Conservation (phyloP, 2,888 invertebrate genomes). For the Epiblema foenella region DNA sequence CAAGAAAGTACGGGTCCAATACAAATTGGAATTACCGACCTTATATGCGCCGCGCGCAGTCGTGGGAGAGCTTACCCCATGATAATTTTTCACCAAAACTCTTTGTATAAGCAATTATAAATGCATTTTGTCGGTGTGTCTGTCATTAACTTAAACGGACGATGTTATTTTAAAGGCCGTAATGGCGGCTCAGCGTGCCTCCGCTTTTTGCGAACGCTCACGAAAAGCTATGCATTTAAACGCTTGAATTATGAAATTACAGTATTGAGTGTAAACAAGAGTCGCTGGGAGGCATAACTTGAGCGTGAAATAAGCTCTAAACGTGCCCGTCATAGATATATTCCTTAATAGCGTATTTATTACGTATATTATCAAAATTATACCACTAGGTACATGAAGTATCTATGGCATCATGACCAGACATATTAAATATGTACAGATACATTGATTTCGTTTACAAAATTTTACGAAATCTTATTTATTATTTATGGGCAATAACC, state of each 20-base stretch:
- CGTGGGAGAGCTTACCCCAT: conserved; percentile 69
- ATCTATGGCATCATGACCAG: not conserved
- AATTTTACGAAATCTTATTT: not conserved
- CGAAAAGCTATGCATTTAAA: conserved; percentile 85
- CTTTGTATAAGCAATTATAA: conserved; percentile 83
- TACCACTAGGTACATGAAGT: not conserved
- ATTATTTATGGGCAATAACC: no score
- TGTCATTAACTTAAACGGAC: conserved; percentile 85
- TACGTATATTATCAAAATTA: not conserved
- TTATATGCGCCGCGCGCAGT: conserved; percentile 23
- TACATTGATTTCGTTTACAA: not conserved
- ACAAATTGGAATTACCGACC: conserved; percentile 23
- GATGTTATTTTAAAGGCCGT: conserved; percentile 84
- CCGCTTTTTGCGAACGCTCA: conserved; percentile 76
- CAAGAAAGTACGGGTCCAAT: conserved; percentile 23
- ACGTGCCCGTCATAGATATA: conserved; percentile 1
- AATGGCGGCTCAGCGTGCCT: conserved; percentile 77
- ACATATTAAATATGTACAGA: not conserved
- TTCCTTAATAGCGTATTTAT: not conserved
- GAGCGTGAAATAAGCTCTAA: conserved; percentile 12
- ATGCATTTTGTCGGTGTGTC: conserved; percentile 83
- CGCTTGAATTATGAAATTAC: conserved; percentile 84
- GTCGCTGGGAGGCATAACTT: conserved; percentile 56
- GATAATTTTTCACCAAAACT: conserved; percentile 82
- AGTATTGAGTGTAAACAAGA: conserved; percentile 80